These are phyloP conservation scores for Gadus chalcogrammus DNA, from an alignment of 2,113 vertebrate genomes.

Conservation along the genomic window DNA sequence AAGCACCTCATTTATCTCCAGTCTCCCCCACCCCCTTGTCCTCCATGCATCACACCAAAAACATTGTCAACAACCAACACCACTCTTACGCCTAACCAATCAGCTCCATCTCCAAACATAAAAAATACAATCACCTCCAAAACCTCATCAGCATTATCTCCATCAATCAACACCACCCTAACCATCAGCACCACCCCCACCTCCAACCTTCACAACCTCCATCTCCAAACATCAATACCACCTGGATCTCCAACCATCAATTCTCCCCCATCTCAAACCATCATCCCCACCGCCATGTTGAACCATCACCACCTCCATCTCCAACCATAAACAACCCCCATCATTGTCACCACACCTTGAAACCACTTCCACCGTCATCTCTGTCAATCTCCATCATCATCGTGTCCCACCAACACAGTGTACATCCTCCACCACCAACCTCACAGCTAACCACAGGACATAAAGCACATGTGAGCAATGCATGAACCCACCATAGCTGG, in stretches of 20 bases:
- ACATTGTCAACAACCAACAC: not conserved
- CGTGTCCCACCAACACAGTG: constrained; percentile 7
- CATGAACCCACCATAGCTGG: too few species aligned
- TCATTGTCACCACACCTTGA: not conserved
- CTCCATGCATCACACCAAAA: too few species aligned
- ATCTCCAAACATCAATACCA: too few species aligned
- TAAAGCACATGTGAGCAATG: too few species aligned
- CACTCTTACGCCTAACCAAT: constrained; percentile 15
- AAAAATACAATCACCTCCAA: too few species aligned
- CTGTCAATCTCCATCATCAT: not conserved
- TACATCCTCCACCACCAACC: not conserved
- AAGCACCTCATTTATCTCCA: not conserved
- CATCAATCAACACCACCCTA: not conserved
- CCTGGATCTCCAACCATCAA: not conserved
- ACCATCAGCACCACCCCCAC: not conserved
- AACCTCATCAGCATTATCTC: not conserved
- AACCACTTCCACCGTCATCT: too few species aligned
- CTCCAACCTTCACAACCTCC: not conserved
- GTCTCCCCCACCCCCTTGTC: not conserved
- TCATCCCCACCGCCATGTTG: not conserved
- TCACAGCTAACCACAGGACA: not conserved
- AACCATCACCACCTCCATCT: not conserved
- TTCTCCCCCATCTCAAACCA: not conserved
- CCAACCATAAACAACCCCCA: too few species aligned
- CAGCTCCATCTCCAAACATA: not conserved